Conservation (phyloP, 2,797 vertebrate genomes). For the Tympanoctomys barrerae region DNA sequence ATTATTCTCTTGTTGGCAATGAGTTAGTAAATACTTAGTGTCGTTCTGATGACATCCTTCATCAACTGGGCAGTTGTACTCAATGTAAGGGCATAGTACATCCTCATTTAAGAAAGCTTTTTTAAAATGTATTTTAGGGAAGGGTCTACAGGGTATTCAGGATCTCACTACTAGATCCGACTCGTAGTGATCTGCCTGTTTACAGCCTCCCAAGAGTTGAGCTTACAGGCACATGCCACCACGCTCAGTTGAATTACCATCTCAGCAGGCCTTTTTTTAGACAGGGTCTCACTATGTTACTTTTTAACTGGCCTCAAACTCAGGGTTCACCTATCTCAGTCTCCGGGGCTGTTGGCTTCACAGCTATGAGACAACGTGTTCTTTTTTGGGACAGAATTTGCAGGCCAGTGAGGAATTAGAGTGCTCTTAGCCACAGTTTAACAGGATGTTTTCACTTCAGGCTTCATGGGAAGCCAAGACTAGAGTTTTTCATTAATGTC, state of each 20-base stretch:
- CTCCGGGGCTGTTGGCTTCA: neutral
- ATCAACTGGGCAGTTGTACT: neutral
- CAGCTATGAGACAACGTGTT: neutral
- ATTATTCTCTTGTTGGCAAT: neutral
- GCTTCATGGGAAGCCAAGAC: neutral
- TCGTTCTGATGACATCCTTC: neutral
- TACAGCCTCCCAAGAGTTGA: too few relatives aligned
- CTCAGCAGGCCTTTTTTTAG: neutral
- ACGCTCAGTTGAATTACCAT: too few relatives aligned
- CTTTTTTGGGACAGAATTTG: neutral
- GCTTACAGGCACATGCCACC: too few relatives aligned
- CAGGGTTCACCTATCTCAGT: neutral
- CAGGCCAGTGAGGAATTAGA: neutral
- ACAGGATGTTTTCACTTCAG: neutral
- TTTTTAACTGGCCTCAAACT: neutral
- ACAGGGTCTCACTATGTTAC: neutral
- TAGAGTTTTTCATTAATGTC: neutral
- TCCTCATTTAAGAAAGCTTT: slow-evolving; percentile 12
- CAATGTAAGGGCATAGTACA: neutral
- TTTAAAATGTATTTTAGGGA: neutral
- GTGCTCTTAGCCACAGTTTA: neutral
- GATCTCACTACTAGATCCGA: too few relatives aligned
- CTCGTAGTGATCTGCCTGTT: too few relatives aligned
- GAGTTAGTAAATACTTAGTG: neutral
- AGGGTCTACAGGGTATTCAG: too few relatives aligned